phyloP scores from a whole-genome alignment of 1,140 invertebrate genomes.

The Trichoplusia ni region DNA sequence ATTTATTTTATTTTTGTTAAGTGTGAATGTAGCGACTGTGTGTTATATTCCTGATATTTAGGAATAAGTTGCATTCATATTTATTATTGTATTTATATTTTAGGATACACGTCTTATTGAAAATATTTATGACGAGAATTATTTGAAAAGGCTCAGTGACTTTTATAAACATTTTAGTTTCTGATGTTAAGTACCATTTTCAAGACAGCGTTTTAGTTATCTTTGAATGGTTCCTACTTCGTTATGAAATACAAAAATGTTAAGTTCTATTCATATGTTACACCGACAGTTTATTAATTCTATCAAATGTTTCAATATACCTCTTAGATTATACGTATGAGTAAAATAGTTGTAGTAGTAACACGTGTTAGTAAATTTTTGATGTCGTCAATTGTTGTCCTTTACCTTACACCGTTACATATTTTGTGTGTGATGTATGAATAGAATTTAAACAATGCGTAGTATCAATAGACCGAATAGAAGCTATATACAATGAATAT shows the following conservation, averaged over 20 bases:
- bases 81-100: slow-evolving; percentile 81
- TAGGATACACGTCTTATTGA: slow-evolving; percentile 69
- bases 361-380: slow-evolving; percentile 3
- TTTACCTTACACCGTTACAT: neutral
- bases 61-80: slow-evolving; percentile 82
- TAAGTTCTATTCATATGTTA: slow-evolving; percentile 29
- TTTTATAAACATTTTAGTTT: slow-evolving; percentile 59
- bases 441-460: slow-evolving; percentile 19
- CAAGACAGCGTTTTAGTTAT: slow-evolving; percentile 60
- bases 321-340: slow-evolving; percentile 2
- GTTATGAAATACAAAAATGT: slow-evolving; percentile 16
- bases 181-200: slow-evolving; percentile 48
- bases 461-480: slow-evolving; percentile 48
- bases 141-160: slow-evolving; percentile 78
- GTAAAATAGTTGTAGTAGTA: slow-evolving; percentile 5
- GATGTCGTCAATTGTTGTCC: slow-evolving; percentile 14
- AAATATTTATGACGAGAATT: slow-evolving; percentile 65
- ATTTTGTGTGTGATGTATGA: slow-evolving; percentile 27
- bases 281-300: neutral
- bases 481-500: slow-evolving; percentile 41
- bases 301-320: too few relatives aligned
- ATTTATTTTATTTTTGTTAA: slow-evolving; percentile 69
- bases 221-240: slow-evolving; percentile 49
- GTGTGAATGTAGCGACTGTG: slow-evolving; percentile 80
- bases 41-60: slow-evolving; percentile 82